These are phyloP conservation scores for Pocillopora verrucosa DNA, from an alignment of 64 coral and sea anemone genomes.

Conservation along the genomic window DNA sequence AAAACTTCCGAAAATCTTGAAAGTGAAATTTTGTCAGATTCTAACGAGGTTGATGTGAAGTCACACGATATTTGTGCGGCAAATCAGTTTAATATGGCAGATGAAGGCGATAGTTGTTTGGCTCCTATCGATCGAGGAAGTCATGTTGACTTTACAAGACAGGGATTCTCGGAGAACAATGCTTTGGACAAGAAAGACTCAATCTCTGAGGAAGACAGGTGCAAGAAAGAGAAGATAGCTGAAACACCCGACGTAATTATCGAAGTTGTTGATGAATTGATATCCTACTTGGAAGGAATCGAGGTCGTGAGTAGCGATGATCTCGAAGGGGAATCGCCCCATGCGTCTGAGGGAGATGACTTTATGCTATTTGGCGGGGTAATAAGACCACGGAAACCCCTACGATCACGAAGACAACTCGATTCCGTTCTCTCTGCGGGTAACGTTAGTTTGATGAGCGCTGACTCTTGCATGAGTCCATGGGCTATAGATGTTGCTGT, in stretches of 20 bases:
- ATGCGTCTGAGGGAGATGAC: neutral
- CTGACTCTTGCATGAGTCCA: constrained; percentile 76
- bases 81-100: constrained; percentile 33
- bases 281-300: constrained; percentile 78
- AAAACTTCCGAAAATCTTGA: constrained; percentile 1
- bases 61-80: constrained; percentile 1
- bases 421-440: constrained; percentile 69
- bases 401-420: constrained; percentile 56
- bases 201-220: constrained; percentile 27
- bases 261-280: constrained; percentile 82
- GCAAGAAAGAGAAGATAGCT: constrained; percentile 32
- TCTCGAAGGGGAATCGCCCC: constrained; percentile 41
- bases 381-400: constrained; percentile 22
- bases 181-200: neutral
- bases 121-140: neutral
- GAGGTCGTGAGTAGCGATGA: constrained; percentile 80
- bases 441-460: constrained; percentile 65
- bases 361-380: constrained; percentile 36
- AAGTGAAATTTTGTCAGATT: constrained; percentile 18
- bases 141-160: neutral
- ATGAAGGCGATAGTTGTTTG: neutral
- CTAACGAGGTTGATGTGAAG: constrained; percentile 6
- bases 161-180: constrained; percentile 19
- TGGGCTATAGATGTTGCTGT: constrained; percentile 80
- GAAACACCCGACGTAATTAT: constrained; percentile 73